Base-by-base conservation (phyloP, 2,797 vertebrate species). In the Glyptemys insculpta region DNA sequence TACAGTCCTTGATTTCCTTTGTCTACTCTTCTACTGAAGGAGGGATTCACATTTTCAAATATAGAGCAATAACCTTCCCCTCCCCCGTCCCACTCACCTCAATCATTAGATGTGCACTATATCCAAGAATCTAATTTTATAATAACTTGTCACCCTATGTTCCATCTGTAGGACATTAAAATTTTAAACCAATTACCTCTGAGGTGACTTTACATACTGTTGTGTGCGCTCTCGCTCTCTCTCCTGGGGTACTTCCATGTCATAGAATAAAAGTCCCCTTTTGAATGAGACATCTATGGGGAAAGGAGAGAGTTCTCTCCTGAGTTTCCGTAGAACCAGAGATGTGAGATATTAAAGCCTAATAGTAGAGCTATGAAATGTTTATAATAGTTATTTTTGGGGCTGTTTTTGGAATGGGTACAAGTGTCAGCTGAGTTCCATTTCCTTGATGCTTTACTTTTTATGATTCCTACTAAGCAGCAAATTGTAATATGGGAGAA, bases 171-270 rank as follows among this genome's bases (percentile, higher is more conserved):
- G 94, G 81, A 92, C 85, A 89, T 96, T 97, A 83, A 92, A 96
- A 65, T 96, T 97, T 97, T 84, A 97, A 97, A 96, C 62, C 88
- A 96, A 52, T 96, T 97, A 96, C 92, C 97, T 97, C 97, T 96
- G 95, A 97, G 95, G 89, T 97, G 96, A 97, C 97, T 97, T 97
- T 97, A 97, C 93, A 97, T 97, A 96, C 93, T 91, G 90, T 89
- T 92, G 91, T 81, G 95, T 5, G 14, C 15, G 2, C 50, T 15
- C 52, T 18, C 6, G 18, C 18, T 53, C 53, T 21, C 19, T 9
- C 53, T 97, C 97, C 95, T 97, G 95, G 96, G 96, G 78, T 90
- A 92, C 92, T 91, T 90, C 92, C 16, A 47, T 72, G 84, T 83
- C 95, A 54, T 92, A 76, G 81, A 91, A 86, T 94, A 91, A 93